phyloP scores from a whole-genome alignment of 2,888 invertebrate genomes.

The Clivina fossor region DNA sequence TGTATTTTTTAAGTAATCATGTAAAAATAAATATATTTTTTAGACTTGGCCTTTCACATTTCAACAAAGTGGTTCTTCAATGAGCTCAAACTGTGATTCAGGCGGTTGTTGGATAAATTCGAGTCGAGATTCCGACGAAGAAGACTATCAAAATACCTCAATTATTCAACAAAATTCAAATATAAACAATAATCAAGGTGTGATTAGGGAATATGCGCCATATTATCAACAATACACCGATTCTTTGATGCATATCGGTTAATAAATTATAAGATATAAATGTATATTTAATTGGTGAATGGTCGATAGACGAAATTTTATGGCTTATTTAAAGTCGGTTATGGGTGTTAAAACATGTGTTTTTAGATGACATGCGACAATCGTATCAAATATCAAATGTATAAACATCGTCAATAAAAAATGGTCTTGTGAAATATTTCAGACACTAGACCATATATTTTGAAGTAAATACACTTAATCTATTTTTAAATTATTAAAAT shows the following conservation, averaged over 20 bases:
- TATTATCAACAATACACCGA: slow-evolving; percentile 31
- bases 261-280: slow-evolving; percentile 13
- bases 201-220: slow-evolving; percentile 25
- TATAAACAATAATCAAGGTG: slow-evolving; percentile 16
- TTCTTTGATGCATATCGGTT: slow-evolving; percentile 31
- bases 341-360: slow-evolving; percentile 18
- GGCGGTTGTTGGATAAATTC: slow-evolving; percentile 27
- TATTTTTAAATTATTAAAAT: not conserved
- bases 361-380: slow-evolving; percentile 30
- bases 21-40: too few species aligned
- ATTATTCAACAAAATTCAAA: slow-evolving; percentile 13
- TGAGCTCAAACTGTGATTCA: slow-evolving; percentile 23
- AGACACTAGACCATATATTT: not conserved
- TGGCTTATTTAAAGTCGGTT: slow-evolving; percentile 8
- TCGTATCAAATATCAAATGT: slow-evolving; percentile 26
- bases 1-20: not conserved
- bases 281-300: not conserved
- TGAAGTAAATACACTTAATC: not conserved
- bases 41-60: slow-evolving; percentile 85
- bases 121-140: slow-evolving; percentile 19
- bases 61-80: slow-evolving; percentile 55
- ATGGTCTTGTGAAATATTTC: not conserved
- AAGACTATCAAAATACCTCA: slow-evolving; percentile 19
- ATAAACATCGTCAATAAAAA: slow-evolving; percentile 6
- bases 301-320: slow-evolving; percentile 13